Evolutionary conservation across 2,113 vertebrate species (phyloP).

Genomic region (Vicugna pacos): DNA sequence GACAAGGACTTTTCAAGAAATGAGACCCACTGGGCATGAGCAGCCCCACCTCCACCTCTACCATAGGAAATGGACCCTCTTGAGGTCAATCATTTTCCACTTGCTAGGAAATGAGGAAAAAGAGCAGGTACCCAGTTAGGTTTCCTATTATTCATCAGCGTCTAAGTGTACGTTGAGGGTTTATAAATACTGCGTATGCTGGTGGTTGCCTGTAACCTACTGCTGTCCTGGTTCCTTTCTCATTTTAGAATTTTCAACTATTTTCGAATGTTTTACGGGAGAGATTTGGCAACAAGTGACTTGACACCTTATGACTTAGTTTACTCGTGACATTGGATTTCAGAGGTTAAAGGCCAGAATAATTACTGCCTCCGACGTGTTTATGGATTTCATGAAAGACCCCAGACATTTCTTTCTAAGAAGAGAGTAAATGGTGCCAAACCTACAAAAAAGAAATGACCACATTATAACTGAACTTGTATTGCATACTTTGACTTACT

Average conservation of each 20-base stretch:
- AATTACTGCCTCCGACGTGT: slow-evolving; percentile 29
- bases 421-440: background rate
- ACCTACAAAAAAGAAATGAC: slow-evolving; percentile 30
- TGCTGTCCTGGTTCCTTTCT: slow-evolving; percentile 36
- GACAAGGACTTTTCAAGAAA: background rate
- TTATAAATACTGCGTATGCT: slow-evolving; percentile 16
- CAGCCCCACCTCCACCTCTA: background rate
- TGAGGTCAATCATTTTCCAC: background rate
- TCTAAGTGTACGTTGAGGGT: background rate
- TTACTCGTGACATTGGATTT: slow-evolving; percentile 45
- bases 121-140: background rate
- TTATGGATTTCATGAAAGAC: slow-evolving; percentile 57
- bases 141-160: background rate
- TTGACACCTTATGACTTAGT: slow-evolving; percentile 46
- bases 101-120: slow-evolving; percentile 32
- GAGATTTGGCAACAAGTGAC: slow-evolving; percentile 34
- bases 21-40: background rate
- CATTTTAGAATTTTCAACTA: slow-evolving; percentile 47
- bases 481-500: background rate
- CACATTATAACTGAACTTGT: background rate
- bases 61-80: background rate
- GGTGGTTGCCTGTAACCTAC: background rate
- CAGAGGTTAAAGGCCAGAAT: slow-evolving; percentile 55
- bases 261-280: slow-evolving; percentile 46
- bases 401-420: slow-evolving; percentile 16